Evolutionary conservation across 2,113 vertebrate species (phyloP), one percentile per base, ranked within the genome.

Genomic region (Ammodytes marinus): DNA sequence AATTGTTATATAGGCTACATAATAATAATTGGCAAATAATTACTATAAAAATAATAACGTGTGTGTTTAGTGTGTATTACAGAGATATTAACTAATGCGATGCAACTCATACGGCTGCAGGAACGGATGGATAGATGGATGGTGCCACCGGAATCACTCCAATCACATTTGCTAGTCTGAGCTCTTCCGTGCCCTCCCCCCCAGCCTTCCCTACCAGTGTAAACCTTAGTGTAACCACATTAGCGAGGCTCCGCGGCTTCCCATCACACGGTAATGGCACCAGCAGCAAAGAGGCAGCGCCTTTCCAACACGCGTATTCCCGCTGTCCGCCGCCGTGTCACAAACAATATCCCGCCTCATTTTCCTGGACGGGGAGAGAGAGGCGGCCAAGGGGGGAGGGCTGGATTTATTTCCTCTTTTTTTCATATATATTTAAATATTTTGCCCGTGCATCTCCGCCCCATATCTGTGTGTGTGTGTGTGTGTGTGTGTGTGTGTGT

Each of bases 181-280:
- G 46, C 15, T 84, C 47, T 53, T 47, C 27, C 46, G 39, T 47
- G n/a, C 40, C 66, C 75, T n/a, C 90, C 80, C 10, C 5, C 10
- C 93, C 54, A 43, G 19, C 58, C 82, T 73, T 78, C 71, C 12
- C 54, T 91, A 86, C 70, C 85, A 93, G 90, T 91, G 93, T 94
- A 96, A 97, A 96, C 95, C 95, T 95, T 92, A 92, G 91, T 89
- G 91, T 90, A 94, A 94, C 86, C 91, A 94, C 95, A 96, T 95
- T 92, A 95, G 89, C 93, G 87, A 35, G 92, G 79, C 74, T 74
- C 81, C 54, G 39, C 43, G 82, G 89, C 88, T 94, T 89, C 78
- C 79, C 95, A 92, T 96, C 94, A 94, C 95, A 95, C 95, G 95
- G 95, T 94, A 92, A 95, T 89, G 80, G 86, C 77, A 76, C 83